phyloP scores from a whole-genome alignment of 2,888 invertebrate genomes.

The Listrodromus nycthemerus region DNA sequence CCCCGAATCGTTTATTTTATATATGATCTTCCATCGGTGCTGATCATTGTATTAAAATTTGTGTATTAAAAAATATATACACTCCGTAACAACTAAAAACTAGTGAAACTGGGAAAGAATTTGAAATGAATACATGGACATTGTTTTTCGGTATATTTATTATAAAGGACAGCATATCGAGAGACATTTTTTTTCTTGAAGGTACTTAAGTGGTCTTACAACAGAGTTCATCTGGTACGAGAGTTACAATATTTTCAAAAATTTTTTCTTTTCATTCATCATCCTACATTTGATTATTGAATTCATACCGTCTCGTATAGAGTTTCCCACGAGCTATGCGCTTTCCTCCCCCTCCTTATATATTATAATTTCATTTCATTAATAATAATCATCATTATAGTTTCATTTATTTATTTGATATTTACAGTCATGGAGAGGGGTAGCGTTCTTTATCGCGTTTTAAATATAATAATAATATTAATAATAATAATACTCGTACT shows the following conservation, averaged over 20 bases:
- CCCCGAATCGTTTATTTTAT: too few relatives aligned
- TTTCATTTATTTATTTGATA: constrained; percentile 69
- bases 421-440: constrained; percentile 70
- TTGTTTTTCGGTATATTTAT: constrained; percentile 72
- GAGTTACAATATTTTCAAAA: constrained; percentile 65
- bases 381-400: constrained; percentile 54
- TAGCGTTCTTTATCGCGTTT: constrained; percentile 42
- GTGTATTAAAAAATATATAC: too few relatives aligned
- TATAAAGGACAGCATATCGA: constrained; percentile 78
- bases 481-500: constrained; percentile 39
- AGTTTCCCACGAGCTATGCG: constrained; percentile 29
- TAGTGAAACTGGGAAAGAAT: not conserved
- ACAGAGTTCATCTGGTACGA: constrained; percentile 70
- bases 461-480: constrained; percentile 43
- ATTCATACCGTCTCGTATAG: constrained; percentile 27
- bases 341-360: constrained; percentile 31
- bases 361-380: constrained; percentile 66
- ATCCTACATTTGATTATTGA: constrained; percentile 54
- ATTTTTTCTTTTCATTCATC: constrained; percentile 30
- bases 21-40: too few relatives aligned
- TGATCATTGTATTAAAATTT: too few relatives aligned
- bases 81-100: too few relatives aligned
- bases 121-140: not conserved
- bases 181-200: constrained; percentile 71
- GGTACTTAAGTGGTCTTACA: constrained; percentile 75